Base-by-base conservation (phyloP, 35 echinoderm and acorn worm genomes). In the Apostichopus parvimensis region DNA sequence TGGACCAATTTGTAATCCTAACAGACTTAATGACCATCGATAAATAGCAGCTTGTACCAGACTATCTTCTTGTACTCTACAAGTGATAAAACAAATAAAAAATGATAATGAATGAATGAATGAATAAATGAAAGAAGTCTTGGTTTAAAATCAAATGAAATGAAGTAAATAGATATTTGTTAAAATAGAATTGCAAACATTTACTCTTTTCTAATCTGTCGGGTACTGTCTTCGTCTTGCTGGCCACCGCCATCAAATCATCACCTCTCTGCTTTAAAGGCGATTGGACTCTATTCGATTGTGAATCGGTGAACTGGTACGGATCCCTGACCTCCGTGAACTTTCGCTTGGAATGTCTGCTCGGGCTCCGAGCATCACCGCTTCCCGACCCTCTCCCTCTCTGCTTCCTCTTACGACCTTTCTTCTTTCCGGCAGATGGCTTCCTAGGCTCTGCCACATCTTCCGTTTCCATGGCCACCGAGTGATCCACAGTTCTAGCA, bases 241-340 rank as follows among this genome's bases (percentile, higher is more conserved):
- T 71, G 18, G 86, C 23, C 25, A 72, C 15, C 62, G 55, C 14
- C 55, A 15, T 82, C 23, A 3, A 28, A 15, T 24, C 55, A 21
- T 52, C 86, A 0, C 8, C 53, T 25, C 20, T 22, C 22, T 71
- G 73, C 52, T 62, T 75, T 13, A 54, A 77, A 56, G 73, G 76
- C 79, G 90, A 68, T 18, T 93, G 95, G 5, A 92, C 91, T 68
- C 87, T 94, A 79, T 93, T 97, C 5, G 93, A 94, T 73, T 97
- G 95, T 13, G 95, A 97, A 54, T 97, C 95, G 8, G 95, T 92
- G 18, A 94, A 97, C 14, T 94, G 93, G 77, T 94, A 97, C 15
- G 95, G 95, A 72, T 97, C 95, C 90, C 90, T 94, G 15, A 73
- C 64, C 12, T 55, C 11, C 5, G 68, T 76, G 25, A 26, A 21